Percentiles rank a stretch among this genome's conserved stretches.
Conservation (phyloP, 1,140 invertebrate species). For the Trichonephila clavipes region DNA sequence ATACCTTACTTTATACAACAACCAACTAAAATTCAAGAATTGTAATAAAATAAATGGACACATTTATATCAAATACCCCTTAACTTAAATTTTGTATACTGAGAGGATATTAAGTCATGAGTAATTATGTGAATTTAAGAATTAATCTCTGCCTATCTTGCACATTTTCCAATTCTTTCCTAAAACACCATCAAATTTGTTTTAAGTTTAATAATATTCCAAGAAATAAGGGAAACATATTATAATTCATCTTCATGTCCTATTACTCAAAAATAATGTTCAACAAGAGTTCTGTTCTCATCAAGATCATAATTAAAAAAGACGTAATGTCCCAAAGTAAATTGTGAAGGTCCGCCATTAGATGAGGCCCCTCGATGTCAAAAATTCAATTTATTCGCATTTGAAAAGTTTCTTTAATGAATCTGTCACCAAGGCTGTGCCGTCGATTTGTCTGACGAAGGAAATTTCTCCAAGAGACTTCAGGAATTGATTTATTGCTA, state of each 20-base stretch:
- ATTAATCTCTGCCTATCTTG: no score
- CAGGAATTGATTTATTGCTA: conserved; percentile 50
- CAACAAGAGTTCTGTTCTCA: neutral
- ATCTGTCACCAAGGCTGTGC: conserved; percentile 13
- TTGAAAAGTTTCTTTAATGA: conserved; percentile 53
- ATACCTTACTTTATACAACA: no score
- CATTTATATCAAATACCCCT: no score
- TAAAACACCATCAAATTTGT: no score
- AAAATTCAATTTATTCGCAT: conserved; percentile 54
- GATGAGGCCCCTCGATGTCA: neutral
- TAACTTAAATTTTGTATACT: no score
- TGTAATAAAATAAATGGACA: no score
- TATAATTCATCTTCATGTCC: neutral
- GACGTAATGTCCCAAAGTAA: conserved; percentile 10
- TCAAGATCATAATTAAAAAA: neutral
- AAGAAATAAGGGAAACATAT: no score
- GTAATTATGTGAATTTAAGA: no score
- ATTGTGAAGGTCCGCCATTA: conserved; percentile 26
- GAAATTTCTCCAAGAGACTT: conserved; percentile 20
- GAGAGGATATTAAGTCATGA: no score
- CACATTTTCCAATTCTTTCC: no score
- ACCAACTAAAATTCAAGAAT: no score
- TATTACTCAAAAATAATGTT: neutral
- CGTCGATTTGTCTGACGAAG: conserved; percentile 28
- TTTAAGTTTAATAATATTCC: no score